Evolutionary conservation across 2,113 vertebrate species (phyloP).

Genomic region (Cacatua alba): DNA sequence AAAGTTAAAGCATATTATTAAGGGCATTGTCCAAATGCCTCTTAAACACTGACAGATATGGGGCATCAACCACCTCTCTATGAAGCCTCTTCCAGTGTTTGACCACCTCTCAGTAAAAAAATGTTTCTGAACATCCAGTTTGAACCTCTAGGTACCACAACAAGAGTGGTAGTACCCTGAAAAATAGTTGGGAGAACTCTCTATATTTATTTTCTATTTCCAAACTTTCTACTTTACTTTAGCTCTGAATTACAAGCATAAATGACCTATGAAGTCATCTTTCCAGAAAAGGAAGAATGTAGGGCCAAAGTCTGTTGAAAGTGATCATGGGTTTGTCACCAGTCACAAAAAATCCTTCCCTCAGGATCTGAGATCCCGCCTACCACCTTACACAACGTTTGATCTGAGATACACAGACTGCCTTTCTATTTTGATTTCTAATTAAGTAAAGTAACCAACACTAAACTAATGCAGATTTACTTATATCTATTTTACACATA

Average conservation of each 20-base stretch:
- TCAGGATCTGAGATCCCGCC: background rate
- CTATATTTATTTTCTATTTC: background rate
- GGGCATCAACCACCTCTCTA: background rate
- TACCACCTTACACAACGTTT: background rate
- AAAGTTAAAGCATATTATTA: background rate
- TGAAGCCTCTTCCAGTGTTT: background rate
- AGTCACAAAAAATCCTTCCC: background rate
- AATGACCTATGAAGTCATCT: background rate
- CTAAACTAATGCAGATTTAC: background rate
- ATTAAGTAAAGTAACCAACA: background rate
- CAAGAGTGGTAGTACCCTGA: background rate
- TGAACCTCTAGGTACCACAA: background rate
- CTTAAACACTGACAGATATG: background rate
- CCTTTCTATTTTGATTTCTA: conserved; percentile 5
- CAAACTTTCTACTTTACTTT: background rate
- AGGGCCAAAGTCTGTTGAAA: background rate
- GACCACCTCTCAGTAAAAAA: background rate
- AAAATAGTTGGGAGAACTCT: background rate
- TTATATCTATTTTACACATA: background rate
- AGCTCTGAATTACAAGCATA: background rate
- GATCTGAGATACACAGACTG: background rate
- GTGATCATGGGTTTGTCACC: background rate
- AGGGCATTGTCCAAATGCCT: background rate
- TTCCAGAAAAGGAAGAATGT: background rate
- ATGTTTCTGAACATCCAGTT: background rate